Conservation (phyloP, 2,113 vertebrate species). For the Lophura nycthemera region DNA sequence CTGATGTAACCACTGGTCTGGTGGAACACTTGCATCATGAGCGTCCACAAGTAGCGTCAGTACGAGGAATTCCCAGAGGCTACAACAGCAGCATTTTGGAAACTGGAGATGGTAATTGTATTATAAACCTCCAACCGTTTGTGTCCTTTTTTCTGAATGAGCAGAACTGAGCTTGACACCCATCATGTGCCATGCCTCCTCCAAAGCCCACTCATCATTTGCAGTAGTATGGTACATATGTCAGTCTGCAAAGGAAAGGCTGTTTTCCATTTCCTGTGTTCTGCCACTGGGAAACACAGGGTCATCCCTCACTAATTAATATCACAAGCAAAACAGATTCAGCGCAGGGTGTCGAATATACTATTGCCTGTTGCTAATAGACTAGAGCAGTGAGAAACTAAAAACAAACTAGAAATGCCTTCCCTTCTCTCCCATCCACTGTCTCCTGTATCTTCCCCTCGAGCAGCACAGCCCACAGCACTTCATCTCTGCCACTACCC, state of each 20-base stretch:
- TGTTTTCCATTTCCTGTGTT: fast-evolving
- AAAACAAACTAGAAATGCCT: neutral
- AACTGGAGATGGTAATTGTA: slow-evolving; percentile 92
- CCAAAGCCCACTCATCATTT: neutral
- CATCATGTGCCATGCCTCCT: neutral
- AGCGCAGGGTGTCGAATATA: neutral
- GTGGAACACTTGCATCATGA: slow-evolving; percentile 82
- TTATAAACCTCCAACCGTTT: neutral
- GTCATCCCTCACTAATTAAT: neutral
- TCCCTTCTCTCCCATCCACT: neutral
- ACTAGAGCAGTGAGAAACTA: neutral
- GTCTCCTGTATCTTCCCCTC: neutral
- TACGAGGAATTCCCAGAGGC: slow-evolving; percentile 84
- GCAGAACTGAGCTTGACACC: neutral
- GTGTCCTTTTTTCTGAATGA: neutral
- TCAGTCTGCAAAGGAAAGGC: neutral
- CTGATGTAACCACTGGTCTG: slow-evolving; percentile 93
- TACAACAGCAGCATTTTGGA: slow-evolving; percentile 86
- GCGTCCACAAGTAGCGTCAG: slow-evolving; percentile 84
- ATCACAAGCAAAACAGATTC: neutral
- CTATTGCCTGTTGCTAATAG: neutral
- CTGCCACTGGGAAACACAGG: neutral
- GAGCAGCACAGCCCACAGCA: neutral
- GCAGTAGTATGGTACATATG: neutral
- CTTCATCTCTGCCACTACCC: neutral